Evolutionary conservation across 2,113 vertebrate species (phyloP).

Genomic region (Istiophorus platypterus): DNA sequence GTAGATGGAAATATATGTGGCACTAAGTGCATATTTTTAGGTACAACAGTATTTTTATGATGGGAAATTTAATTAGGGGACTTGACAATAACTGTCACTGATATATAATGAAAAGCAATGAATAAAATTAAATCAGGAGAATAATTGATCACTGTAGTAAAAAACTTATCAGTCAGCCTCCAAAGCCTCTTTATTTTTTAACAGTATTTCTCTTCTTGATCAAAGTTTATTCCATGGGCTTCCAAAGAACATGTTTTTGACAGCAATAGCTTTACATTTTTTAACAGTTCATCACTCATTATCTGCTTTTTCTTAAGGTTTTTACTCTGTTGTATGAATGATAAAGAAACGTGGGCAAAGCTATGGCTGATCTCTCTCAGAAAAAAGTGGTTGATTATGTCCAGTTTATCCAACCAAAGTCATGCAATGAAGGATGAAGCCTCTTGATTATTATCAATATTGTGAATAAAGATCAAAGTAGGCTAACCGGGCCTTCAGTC

Average conservation of each 20-base stretch:
- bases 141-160: conserved; percentile 18
- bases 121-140: conserved; percentile 9
- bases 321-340: conserved; percentile 38
- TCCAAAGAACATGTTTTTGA: conserved; percentile 22
- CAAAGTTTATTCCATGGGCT: conserved; percentile 17
- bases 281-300: background rate
- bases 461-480: conserved; percentile 62
- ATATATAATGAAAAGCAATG: background rate
- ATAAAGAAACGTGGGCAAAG: conserved; percentile 33
- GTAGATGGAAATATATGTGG: background rate
- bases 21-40: background rate
- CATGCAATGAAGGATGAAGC: conserved; percentile 40
- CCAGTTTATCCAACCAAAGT: conserved; percentile 40
- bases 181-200: conserved; percentile 20
- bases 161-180: conserved; percentile 14
- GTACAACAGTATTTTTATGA: background rate
- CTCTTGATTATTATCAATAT: conserved; percentile 57
- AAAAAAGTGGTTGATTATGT: conserved; percentile 53
- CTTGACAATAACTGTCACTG: background rate
- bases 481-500: conserved; percentile 46
- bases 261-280: conserved; percentile 34
- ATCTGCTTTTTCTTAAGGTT: conserved; percentile 25
- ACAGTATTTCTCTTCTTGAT: conserved; percentile 21
- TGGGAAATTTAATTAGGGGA: conserved; percentile 10
- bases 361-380: conserved; percentile 10